phyloP scores from a whole-genome alignment of 2,797 vertebrate species.

The Squalus acanthias region DNA sequence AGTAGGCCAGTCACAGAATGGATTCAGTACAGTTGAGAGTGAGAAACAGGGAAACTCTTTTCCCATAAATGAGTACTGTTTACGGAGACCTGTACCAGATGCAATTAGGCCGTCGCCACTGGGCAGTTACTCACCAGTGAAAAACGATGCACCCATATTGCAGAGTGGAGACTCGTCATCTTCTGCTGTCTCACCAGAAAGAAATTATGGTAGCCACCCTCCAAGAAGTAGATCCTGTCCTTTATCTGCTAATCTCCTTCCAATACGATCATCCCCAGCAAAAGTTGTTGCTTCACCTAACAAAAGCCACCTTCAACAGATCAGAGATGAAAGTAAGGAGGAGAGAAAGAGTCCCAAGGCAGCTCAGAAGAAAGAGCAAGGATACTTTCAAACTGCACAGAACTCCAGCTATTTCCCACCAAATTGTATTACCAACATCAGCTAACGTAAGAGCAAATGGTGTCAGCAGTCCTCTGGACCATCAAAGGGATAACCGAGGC shows the following conservation, averaged over 20 bases:
- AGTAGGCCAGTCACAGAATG: constrained; percentile 7
- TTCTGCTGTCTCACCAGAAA: constrained; percentile 64
- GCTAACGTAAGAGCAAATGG: neutral
- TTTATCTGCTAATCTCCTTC: constrained; percentile 55
- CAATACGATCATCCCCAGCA: constrained; percentile 53
- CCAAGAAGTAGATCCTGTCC: constrained; percentile 72
- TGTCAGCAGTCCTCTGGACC: neutral
- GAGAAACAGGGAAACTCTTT: neutral
- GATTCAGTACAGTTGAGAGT: neutral
- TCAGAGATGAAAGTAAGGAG: constrained; percentile 45
- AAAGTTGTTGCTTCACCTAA: constrained; percentile 43
- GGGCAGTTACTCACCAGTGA: constrained; percentile 86
- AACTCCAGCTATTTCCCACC: constrained; percentile 64
- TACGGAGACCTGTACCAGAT: constrained; percentile 57
- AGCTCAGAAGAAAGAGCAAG: constrained; percentile 57
- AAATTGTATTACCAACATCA: constrained; percentile 21
- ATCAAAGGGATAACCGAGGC: constrained; percentile 5
- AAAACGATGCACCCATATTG: constrained; percentile 63
- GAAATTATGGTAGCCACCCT: constrained; percentile 53
- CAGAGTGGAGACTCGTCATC: constrained; percentile 69
- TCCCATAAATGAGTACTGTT: constrained; percentile 43
- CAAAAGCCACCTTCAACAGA: constrained; percentile 28
- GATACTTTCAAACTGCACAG: constrained; percentile 45
- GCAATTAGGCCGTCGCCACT: constrained; percentile 79
- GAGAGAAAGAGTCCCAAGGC: constrained; percentile 49